A percentile compares a stretch with the other conserved stretches of the same genome.
Evolutionary conservation across 1,140 invertebrate genomes (phyloP).

Genomic region (Chironomus striatipennis): DNA sequence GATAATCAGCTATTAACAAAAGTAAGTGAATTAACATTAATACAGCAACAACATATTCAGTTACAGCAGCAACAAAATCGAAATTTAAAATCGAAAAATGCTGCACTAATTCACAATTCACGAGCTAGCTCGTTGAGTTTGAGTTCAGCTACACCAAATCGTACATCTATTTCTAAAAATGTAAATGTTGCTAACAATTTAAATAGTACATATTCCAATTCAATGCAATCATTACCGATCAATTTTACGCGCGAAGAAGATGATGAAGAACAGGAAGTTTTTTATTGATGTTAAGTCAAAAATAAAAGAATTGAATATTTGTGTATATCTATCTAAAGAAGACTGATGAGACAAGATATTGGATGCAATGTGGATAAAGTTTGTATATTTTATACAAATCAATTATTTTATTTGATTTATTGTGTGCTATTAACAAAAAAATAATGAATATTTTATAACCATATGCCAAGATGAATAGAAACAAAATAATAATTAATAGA

Average conservation of each 20-base stretch:
- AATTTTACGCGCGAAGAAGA: neutral
- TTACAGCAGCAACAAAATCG: slow-evolving; percentile 22
- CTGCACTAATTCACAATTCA: slow-evolving; percentile 19
- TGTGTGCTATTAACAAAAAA: neutral
- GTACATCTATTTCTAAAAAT: neutral
- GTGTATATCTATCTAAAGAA: neutral
- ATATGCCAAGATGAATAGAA: too few relatives aligned
- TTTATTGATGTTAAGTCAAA: neutral
- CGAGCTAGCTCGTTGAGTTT: slow-evolving; percentile 7
- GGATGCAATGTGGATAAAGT: slow-evolving; percentile 3
- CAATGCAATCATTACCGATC: neutral
- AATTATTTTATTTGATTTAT: too few relatives aligned
- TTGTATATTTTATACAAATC: slow-evolving; percentile 8
- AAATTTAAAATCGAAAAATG: slow-evolving; percentile 19
- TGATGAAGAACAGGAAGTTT: slow-evolving; percentile 13
- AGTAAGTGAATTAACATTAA: slow-evolving; percentile 22
- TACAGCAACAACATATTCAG: slow-evolving; percentile 12
- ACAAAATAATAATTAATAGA: too few relatives aligned
- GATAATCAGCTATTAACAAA: slow-evolving; percentile 17
- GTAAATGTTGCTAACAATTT: slow-evolving; percentile 20
- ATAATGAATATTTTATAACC: too few relatives aligned
- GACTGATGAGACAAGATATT: neutral
- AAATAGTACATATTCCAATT: neutral
- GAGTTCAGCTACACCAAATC: neutral
- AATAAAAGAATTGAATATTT: neutral